Evolutionary conservation across 2,888 invertebrate genomes (phyloP), one percentile per base, ranked within the genome.

Genomic region (Onchidella celtica): DNA sequence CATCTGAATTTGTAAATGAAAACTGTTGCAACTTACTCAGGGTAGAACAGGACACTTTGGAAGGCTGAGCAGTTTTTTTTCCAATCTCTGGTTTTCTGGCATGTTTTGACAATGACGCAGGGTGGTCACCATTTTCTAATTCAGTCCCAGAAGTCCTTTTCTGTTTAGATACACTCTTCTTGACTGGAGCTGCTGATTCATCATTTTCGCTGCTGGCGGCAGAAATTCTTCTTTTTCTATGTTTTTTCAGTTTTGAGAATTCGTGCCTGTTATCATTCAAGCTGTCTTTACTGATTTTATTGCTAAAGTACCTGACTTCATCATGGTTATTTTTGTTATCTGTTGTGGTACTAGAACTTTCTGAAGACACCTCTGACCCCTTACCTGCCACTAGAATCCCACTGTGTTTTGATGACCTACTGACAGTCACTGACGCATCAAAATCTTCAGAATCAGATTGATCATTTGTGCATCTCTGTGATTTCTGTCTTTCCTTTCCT

Each of bases 1-100:
- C 34, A 17, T 57, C 66, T 38, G 66, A 73, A 11, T 47, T 40
- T 3, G 66, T 29, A 61, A 84, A 85, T 21, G 82, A 82, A 81
- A 85, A 85, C 47, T 82, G 73, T 29, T 76, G 82, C 29, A 85
- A 70, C 66, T 81, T 85, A 24, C 65, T 76, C 40, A 83, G n/a
- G 36, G 85, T 81, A 59, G 66, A 70, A 0, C 9, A 6, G 27
- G 82, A 77, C 4, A 84, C 57, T 40, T 63, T 77, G 9, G 1
- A 9, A 14, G 59, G 57, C 29, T 4, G 29, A 14, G 36, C 34
- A 0, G 21, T 17, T 38, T 73, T 36, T n/a, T n/a, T n/a, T n/a
- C n/a, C n/a, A n/a, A n/a, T n/a, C n/a, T n/a, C n/a, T n/a, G n/a
- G n/a, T n/a, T n/a, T n/a, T n/a, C n/a, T n/a, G n/a, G n/a, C n/a